A percentile compares a stretch with the other conserved stretches of the same genome.
Evolutionary conservation across 2,797 vertebrate genomes (phyloP).

Genomic region (Tapirus indicus): DNA sequence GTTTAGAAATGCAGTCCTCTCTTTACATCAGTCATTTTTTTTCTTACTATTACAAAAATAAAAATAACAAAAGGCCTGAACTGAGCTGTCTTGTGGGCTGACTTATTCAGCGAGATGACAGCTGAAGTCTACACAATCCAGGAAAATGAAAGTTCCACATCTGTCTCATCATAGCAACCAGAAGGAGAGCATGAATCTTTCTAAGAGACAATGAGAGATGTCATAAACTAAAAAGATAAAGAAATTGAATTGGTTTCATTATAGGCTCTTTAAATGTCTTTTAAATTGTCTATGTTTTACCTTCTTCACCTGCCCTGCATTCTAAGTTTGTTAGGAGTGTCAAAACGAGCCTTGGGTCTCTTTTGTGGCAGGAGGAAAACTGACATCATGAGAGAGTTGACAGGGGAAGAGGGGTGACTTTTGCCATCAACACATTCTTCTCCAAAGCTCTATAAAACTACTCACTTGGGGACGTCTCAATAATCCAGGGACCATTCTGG

Average conservation of each 20-base stretch:
- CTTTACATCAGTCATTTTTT: constrained; percentile 21
- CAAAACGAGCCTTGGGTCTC: background rate
- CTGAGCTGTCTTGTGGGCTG: constrained; percentile 43
- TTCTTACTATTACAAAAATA: constrained; percentile 42
- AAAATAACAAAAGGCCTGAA: constrained; percentile 54
- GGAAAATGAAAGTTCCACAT: constrained; percentile 55
- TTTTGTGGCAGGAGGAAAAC: background rate
- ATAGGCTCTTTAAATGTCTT: constrained; percentile 1
- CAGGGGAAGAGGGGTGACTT: background rate
- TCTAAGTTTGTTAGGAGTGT: background rate
- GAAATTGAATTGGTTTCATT: constrained; percentile 11
- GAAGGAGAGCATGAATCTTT: constrained; percentile 25
- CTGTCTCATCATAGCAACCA: constrained; percentile 61
- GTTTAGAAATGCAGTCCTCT: background rate
- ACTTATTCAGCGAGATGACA: constrained; percentile 52
- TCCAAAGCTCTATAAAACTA: background rate
- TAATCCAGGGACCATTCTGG: background rate
- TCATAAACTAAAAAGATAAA: constrained; percentile 31
- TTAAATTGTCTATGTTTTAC: background rate
- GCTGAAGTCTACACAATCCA: constrained; percentile 37
- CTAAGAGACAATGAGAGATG: background rate
- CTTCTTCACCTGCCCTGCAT: background rate
- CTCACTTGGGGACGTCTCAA: background rate
- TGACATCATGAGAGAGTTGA: background rate
- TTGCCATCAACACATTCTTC: background rate